Evolutionary conservation across 2,888 invertebrate species (phyloP), one percentile per base, ranked within the genome.

Genomic region (Cheilosia urbana): DNA sequence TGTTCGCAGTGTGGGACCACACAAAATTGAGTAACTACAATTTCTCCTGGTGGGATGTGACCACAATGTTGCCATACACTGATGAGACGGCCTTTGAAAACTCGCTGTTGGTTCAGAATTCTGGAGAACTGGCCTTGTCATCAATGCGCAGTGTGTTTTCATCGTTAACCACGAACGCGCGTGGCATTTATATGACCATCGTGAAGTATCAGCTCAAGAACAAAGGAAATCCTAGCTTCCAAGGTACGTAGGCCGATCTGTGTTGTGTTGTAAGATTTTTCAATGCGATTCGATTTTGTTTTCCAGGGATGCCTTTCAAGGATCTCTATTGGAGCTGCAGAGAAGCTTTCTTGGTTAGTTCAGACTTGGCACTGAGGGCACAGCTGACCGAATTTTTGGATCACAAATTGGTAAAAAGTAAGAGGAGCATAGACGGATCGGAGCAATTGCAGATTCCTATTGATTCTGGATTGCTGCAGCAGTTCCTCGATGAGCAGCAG

Each of bases 321-420:
- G 97, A 98, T 88, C 92, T 98, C 37, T 98, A 98, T 91, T 95
- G 95, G 87, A 94, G 95, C 87, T 96, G 97, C 89, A 94, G 98
- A 49, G 98, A 98, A 92, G 95, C 95, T 21, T 98, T 99, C 92
- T 93, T 98, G 45, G 98, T 98, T 0, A 98, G 97, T 91, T 97
- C 97, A 0, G 98, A 99, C 92, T 93, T 97, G 71, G 98, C 98
- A 0, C 92, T 99, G 78, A 94, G 98, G 88, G 96, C 98, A 5
- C 98, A 98, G 90, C 93, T 99, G 2, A 98, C 97, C 0, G 99
- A 99, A 93, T 99, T 99, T 92, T 93, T 97, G 62, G 99, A 99
- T 92, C 99, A 99, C 92, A 97, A 98, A 91, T 93, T 99, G 88
- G 95, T 98, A 4, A 96, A 95, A 91, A 95, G 95, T 73, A 96